These are phyloP conservation scores for Alauda arvensis DNA, from an alignment of 2,797 vertebrate genomes.

Conservation along the genomic window DNA sequence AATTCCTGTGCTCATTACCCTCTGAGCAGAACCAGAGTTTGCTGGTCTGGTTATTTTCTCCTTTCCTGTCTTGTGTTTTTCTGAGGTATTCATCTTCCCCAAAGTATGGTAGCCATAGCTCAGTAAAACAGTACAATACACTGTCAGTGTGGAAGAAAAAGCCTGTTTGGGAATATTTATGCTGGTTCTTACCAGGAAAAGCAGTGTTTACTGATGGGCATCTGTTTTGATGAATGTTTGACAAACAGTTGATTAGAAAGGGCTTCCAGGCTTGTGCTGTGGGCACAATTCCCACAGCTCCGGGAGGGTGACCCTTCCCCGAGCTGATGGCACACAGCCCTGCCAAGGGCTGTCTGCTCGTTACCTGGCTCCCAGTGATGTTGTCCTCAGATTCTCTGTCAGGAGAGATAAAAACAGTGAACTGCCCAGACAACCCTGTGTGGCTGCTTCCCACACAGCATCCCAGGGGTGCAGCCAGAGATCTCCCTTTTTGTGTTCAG, in stretches of 20 bases:
- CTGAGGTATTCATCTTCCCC: background rate
- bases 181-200: background rate
- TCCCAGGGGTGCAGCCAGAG: background rate
- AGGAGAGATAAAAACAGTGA: background rate
- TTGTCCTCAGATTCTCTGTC: background rate
- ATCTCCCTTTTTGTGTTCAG: background rate
- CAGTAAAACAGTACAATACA: background rate
- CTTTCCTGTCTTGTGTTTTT: background rate
- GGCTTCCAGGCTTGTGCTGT: background rate
- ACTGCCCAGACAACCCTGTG: too few relatives aligned
- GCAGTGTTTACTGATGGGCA: background rate
- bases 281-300: background rate
- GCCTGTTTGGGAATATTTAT: background rate
- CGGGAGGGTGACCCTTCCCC: background rate
- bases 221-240: background rate
- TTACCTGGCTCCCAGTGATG: background rate
- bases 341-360: background rate
- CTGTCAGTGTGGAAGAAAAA: background rate
- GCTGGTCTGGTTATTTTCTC: background rate
- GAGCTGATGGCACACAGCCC: background rate
- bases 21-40: background rate
- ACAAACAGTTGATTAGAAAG: fast-evolving
- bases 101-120: background rate
- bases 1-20: background rate
- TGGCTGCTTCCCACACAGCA: background rate